phyloP scores from a whole-genome alignment of 2,113 vertebrate species.

The Excalfactoria chinensis region DNA sequence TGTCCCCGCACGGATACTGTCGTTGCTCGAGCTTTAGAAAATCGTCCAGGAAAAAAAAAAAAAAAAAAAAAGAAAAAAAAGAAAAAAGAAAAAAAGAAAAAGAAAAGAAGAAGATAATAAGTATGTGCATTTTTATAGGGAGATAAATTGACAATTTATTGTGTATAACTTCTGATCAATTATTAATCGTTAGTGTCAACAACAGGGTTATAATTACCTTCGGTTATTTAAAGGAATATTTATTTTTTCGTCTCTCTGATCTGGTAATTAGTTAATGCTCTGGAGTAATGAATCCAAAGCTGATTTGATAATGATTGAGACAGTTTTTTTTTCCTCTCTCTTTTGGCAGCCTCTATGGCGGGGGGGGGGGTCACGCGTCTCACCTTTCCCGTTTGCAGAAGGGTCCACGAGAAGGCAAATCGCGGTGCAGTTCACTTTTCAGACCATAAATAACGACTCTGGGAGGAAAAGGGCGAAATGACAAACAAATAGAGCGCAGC shows the following conservation, averaged over 20 bases:
- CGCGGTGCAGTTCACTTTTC: not conserved
- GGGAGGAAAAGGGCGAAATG: constrained; percentile 65
- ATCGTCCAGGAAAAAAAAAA: not conserved
- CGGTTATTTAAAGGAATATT: constrained; percentile 80
- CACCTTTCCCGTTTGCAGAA: not conserved
- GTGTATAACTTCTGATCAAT: constrained; percentile 82
- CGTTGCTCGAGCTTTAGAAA: not conserved
- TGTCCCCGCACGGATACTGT: not conserved
- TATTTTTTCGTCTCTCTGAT: constrained; percentile 77
- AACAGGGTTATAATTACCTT: constrained; percentile 82
- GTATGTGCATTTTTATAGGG: constrained; percentile 40
- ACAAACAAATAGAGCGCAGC: constrained; percentile 79
- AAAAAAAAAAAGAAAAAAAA: not conserved
- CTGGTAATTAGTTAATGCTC: constrained; percentile 78
- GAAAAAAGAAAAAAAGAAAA: not conserved
- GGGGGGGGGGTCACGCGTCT: not conserved
- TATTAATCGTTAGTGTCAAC: constrained; percentile 85
- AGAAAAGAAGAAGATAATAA: not conserved
- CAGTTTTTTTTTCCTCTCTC: not conserved
- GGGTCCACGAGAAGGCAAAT: constrained; percentile 4
- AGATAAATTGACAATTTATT: constrained; percentile 82
- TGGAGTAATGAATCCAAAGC: constrained; percentile 70
- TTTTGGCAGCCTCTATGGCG: not conserved
- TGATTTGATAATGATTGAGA: constrained; percentile 59
- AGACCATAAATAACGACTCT: constrained; percentile 76